These are phyloP conservation scores for Strigamia maritima DNA, from an alignment of 2,888 invertebrate genomes.

Conservation along the genomic window DNA sequence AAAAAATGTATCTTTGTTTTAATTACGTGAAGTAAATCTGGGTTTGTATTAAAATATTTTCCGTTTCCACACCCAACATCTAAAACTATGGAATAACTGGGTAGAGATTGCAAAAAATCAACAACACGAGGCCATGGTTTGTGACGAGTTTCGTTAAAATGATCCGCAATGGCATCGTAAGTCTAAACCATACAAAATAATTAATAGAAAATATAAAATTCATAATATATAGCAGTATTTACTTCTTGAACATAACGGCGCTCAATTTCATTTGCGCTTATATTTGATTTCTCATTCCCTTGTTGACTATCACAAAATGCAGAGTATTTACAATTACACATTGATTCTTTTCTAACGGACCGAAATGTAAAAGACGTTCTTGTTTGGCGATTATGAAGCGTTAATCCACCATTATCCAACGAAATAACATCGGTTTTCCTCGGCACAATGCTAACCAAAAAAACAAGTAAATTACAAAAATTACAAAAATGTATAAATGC, in stretches of 20 bases:
- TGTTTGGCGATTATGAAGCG: conserved; percentile 57
- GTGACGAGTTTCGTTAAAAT: conserved; percentile 92
- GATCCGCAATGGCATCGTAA: conserved; percentile 88
- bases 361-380: conserved; percentile 87
- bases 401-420: conserved; percentile 57
- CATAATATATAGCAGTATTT: conserved; percentile 41
- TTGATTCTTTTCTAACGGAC: conserved; percentile 57
- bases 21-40: not conserved
- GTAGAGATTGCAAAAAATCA: conserved; percentile 68
- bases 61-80: conserved; percentile 99
- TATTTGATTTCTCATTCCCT: not conserved
- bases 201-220: not conserved
- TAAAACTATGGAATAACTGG: conserved; percentile 67
- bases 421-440: conserved; percentile 73
- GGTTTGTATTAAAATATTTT: conserved; percentile 75
- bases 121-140: conserved; percentile 90
- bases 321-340: conserved; percentile 62
- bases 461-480: not conserved
- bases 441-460: conserved; percentile 64
- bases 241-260: conserved; percentile 72
- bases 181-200: conserved; percentile 58
- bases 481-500: not conserved
- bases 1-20: not conserved
- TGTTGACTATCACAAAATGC: conserved; percentile 65
- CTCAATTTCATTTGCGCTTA: not conserved